Evolutionary conservation across 37 sponge, comb jelly and placozoan genomes (phyloP).

Genomic region (Crambe crambe): DNA sequence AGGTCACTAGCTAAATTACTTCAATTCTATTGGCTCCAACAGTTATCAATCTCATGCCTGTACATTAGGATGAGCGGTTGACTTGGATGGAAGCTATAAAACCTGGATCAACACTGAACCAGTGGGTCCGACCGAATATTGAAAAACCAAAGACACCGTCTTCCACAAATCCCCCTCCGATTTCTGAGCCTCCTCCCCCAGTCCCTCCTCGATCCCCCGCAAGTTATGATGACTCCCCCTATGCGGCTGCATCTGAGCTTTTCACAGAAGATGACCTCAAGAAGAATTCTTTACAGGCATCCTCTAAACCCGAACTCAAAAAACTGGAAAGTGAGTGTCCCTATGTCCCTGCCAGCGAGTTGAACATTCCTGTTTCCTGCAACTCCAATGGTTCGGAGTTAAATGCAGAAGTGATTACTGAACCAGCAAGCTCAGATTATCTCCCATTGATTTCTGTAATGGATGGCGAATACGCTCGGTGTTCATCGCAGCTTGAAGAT

Average conservation of each 20-base stretch:
- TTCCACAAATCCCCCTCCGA: background rate
- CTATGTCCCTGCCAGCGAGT: background rate
- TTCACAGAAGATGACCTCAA: no score
- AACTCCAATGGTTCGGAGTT: background rate
- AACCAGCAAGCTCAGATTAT: background rate
- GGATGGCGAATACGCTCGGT: background rate
- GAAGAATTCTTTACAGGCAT: background rate
- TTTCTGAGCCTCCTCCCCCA: background rate
- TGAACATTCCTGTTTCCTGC: background rate
- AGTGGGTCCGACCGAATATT: background rate
- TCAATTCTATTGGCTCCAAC: no score
- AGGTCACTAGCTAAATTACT: no score
- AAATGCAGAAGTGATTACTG: background rate
- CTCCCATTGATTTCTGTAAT: background rate
- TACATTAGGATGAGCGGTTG: constrained; percentile 31
- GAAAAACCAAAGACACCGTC: no score
- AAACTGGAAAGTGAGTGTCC: background rate
- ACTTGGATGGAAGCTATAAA: constrained; percentile 39
- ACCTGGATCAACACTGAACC: constrained; percentile 13
- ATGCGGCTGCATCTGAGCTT: background rate
- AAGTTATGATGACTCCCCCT: background rate
- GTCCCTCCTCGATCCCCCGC: background rate
- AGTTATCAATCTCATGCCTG: no score
- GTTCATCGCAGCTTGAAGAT: background rate
- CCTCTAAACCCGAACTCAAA: background rate